A percentile compares a stretch with the other conserved stretches of the same genome.
Evolutionary conservation across 2,797 vertebrate genomes (phyloP).

Genomic region (Rhadinocentrus ornatus): DNA sequence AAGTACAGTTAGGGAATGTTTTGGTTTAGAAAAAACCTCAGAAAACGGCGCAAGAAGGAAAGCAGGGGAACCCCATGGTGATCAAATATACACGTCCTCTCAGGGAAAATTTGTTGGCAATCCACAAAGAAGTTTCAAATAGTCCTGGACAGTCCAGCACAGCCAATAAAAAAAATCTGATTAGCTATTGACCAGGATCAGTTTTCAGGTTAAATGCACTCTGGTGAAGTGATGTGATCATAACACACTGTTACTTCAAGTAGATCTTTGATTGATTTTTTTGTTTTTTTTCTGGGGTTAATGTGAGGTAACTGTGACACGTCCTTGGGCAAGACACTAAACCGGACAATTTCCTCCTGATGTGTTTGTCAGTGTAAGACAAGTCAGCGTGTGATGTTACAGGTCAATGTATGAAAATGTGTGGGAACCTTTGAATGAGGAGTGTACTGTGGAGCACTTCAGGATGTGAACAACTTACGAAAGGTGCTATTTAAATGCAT

Average conservation of each 20-base stretch:
- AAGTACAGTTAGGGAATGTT: background rate
- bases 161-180: background rate
- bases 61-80: background rate
- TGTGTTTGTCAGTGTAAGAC: background rate
- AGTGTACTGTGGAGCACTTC: too few relatives aligned
- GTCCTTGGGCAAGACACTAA: background rate
- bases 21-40: background rate
- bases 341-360: background rate
- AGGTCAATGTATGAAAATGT: background rate
- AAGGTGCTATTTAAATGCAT: background rate
- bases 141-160: background rate
- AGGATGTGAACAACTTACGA: background rate
- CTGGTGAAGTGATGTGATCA: background rate
- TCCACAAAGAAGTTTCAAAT: background rate
- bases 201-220: background rate
- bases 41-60: background rate
- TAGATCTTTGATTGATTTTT: background rate
- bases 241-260: background rate
- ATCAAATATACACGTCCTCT: background rate
- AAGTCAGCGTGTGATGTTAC: background rate
- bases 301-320: background rate
- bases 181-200: background rate
- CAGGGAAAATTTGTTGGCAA: background rate
- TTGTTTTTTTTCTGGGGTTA: background rate
- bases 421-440: background rate